Percentiles rank a stretch among this genome's conserved stretches.
phyloP scores from a whole-genome alignment of 1,140 invertebrate species.

The Drosophila lacertosa region DNA sequence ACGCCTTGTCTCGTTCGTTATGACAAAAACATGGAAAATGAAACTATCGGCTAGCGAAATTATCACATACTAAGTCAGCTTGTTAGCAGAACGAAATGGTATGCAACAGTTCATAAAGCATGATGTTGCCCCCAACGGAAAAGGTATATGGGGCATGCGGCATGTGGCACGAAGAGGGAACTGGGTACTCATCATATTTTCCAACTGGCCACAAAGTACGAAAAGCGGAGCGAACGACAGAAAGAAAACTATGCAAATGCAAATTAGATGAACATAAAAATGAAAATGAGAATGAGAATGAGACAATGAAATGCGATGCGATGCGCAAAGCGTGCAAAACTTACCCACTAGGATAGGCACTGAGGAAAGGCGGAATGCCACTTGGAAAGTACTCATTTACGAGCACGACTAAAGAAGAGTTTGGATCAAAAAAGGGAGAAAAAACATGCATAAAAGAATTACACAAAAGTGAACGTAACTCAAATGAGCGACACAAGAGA shows the following conservation, averaged over 20 bases:
- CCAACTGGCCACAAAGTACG: slow-evolving; percentile 23
- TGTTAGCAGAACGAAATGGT: slow-evolving; percentile 61
- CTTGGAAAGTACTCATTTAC: slow-evolving; percentile 8
- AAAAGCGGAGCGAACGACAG: slow-evolving; percentile 21
- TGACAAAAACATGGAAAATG: slow-evolving; percentile 75
- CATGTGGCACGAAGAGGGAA: neutral
- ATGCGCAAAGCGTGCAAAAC: slow-evolving; percentile 15
- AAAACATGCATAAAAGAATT: slow-evolving; percentile 18
- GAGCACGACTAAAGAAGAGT: slow-evolving; percentile 12
- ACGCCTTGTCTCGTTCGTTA: slow-evolving; percentile 46
- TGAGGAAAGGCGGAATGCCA: neutral
- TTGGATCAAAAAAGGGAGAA: slow-evolving; percentile 15
- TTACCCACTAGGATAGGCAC: neutral
- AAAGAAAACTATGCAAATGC: slow-evolving; percentile 67
- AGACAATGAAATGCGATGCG: slow-evolving; percentile 39
- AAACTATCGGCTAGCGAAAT: slow-evolving; percentile 73
- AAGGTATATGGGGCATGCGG: neutral
- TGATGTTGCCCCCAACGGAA: slow-evolving; percentile 9
- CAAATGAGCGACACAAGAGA: slow-evolving; percentile 19
- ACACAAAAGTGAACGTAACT: slow-evolving; percentile 1
- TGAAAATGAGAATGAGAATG: slow-evolving; percentile 54
- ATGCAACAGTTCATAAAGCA: slow-evolving; percentile 78
- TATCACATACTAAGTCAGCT: slow-evolving; percentile 81
- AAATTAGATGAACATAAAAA: slow-evolving; percentile 66
- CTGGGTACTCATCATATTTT: slow-evolving; percentile 51